Conservation (phyloP, 2,888 invertebrate genomes). For the Ypsolopha scabrella region DNA sequence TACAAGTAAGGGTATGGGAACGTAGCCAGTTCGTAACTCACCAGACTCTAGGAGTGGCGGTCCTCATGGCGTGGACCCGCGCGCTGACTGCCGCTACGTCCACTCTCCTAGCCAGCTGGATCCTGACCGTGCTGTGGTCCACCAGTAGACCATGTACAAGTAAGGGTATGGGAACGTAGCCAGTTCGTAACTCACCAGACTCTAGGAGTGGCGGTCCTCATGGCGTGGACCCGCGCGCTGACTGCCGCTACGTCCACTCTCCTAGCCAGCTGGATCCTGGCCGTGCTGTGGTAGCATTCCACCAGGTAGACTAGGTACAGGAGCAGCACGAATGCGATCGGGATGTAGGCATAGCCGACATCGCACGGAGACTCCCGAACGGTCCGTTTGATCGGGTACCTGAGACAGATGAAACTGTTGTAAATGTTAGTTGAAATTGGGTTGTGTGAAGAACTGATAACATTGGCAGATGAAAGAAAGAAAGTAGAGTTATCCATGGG, state of each 20-base stretch:
- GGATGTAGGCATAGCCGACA: constrained; percentile 86
- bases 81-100: no score
- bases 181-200: constrained; percentile 71
- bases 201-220: constrained; percentile 78
- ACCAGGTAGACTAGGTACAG: constrained; percentile 85
- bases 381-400: constrained; percentile 73
- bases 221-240: constrained; percentile 73
- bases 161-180: background rate
- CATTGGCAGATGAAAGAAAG: no score
- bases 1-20: no score
- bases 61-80: no score
- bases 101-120: no score
- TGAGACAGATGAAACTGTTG: constrained; percentile 27
- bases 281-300: constrained; percentile 86
- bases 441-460: no score
- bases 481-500: no score
- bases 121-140: background rate
- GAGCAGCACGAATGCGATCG: constrained; percentile 82
- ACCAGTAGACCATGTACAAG: background rate
- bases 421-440: no score
- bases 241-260: constrained; percentile 76
- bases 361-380: constrained; percentile 81
- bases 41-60: no score
- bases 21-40: no score
- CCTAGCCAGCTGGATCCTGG: constrained; percentile 75